These are phyloP conservation scores for Lepidostoma basale DNA, from an alignment of 1,140 invertebrate genomes.

Conservation along the genomic window DNA sequence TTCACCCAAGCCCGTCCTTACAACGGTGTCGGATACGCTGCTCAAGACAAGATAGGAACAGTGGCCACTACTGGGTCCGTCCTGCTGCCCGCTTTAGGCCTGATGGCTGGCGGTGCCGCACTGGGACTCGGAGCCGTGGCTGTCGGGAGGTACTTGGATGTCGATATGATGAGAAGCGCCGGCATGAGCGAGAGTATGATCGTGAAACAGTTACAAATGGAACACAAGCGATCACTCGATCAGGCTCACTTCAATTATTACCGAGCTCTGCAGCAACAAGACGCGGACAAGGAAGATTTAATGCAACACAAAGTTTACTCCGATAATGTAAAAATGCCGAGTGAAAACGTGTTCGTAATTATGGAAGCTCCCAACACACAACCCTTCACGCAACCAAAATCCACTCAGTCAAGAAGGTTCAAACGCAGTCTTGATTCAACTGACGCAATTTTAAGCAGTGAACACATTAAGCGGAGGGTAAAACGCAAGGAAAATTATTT, in stretches of 20 bases:
- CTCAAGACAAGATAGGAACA: constrained; percentile 75
- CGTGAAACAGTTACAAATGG: constrained; percentile 58
- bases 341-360: constrained; percentile 58
- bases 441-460: constrained; percentile 6
- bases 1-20: constrained; percentile 58
- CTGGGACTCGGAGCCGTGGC: constrained; percentile 79
- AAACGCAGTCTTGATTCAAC: constrained; percentile 33
- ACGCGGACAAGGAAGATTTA: constrained; percentile 56
- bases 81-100: constrained; percentile 73
- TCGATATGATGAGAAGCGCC: constrained; percentile 65
- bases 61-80: constrained; percentile 61
- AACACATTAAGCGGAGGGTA: not conserved
- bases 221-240: constrained; percentile 64
- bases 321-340: constrained; percentile 60
- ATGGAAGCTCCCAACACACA: constrained; percentile 54
- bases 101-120: constrained; percentile 79
- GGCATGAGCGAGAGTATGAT: constrained; percentile 53
- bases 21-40: constrained; percentile 51
- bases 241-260: constrained; percentile 48
- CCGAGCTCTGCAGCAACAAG: constrained; percentile 49
- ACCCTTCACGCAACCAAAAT: not conserved
- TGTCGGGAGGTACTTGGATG: constrained; percentile 73
- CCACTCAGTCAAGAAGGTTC: constrained; percentile 33
- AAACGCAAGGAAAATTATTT: constrained; percentile 27
- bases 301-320: constrained; percentile 56